These are phyloP conservation scores for Anaspis maculata DNA, from an alignment of 2,888 invertebrate genomes.

Conservation along the genomic window DNA sequence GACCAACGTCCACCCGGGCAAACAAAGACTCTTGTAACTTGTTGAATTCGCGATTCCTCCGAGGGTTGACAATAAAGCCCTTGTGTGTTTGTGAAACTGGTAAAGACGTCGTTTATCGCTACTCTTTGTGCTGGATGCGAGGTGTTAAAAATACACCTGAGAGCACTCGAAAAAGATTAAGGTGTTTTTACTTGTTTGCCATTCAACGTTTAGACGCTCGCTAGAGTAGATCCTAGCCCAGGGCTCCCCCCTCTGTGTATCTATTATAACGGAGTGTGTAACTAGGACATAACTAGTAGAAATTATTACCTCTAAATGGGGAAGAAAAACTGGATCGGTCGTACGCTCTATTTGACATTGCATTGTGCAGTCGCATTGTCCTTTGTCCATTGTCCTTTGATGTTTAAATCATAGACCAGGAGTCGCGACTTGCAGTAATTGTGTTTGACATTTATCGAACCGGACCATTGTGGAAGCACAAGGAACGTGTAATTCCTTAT, in stretches of 20 bases:
- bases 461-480: conserved; percentile 4
- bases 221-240: too few species aligned
- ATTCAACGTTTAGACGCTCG: conserved; percentile 22
- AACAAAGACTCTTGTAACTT: too few species aligned
- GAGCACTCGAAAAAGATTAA: conserved; percentile 40
- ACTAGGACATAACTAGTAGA: conserved; percentile 20
- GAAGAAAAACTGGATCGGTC: conserved; percentile 21
- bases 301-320: conserved; percentile 29
- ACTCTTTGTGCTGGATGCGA: conserved; percentile 25
- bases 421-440: conserved; percentile 17
- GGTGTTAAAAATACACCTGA: conserved; percentile 41
- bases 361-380: conserved; percentile 25
- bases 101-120: conserved; percentile 22
- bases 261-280: conserved; percentile 16
- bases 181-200: conserved; percentile 31
- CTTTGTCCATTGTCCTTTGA: conserved; percentile 26
- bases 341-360: conserved; percentile 29
- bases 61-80: conserved; percentile 19
- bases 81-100: conserved; percentile 20
- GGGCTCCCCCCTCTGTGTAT: conserved; percentile 16
- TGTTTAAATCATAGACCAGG: conserved; percentile 27
- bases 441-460: conserved; percentile 23
- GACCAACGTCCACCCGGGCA: conserved; percentile 9
- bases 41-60: conserved; percentile 25
- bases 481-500: conserved; percentile 9